A percentile compares a stretch with the other conserved stretches of the same genome.
phyloP scores from a whole-genome alignment of 2,113 vertebrate genomes.

The Callionymus lyra region DNA sequence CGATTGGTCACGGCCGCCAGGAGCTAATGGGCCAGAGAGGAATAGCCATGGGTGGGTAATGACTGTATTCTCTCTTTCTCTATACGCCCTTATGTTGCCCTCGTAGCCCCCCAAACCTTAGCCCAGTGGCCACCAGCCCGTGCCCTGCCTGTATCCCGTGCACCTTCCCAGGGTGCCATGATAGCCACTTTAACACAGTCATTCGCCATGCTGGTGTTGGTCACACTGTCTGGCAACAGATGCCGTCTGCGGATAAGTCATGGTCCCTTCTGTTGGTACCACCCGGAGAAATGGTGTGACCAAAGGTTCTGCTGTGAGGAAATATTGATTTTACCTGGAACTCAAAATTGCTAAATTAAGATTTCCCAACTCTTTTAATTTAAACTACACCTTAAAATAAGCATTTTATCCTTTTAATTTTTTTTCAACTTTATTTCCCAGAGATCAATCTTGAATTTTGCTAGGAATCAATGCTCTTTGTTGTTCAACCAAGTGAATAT shows the following conservation, averaged over 20 bases:
- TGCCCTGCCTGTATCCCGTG: conserved; percentile 25
- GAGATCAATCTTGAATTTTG: not conserved
- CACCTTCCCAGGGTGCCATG: conserved; percentile 10
- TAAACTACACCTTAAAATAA: too few species aligned
- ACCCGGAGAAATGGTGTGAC: conserved; percentile 23
- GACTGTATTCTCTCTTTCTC: conserved; percentile 95
- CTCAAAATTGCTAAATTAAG: too few species aligned
- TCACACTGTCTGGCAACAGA: conserved; percentile 88
- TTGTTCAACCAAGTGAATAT: too few species aligned
- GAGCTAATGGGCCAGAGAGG: conserved; percentile 97
- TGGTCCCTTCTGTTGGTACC: conserved; percentile 74
- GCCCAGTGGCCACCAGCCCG: conserved; percentile 31
- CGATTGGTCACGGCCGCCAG: conserved; percentile 98
- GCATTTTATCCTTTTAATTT: too few species aligned
- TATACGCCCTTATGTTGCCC: conserved; percentile 53
- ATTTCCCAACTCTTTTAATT: too few species aligned
- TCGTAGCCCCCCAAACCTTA: conserved; percentile 25
- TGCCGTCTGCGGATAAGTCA: conserved; percentile 87
- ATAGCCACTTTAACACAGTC: conserved; percentile 17
- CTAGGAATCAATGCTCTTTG: too few species aligned
- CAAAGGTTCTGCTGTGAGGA: too few species aligned
- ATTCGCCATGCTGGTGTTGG: conserved; percentile 60
- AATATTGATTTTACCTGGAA: too few species aligned
- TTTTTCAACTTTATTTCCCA: too few species aligned
- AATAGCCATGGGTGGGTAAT: conserved; percentile 86